These are phyloP conservation scores for Dendronephthya gigantea DNA, from an alignment of 64 coral and sea anemone species.

Conservation along the genomic window DNA sequence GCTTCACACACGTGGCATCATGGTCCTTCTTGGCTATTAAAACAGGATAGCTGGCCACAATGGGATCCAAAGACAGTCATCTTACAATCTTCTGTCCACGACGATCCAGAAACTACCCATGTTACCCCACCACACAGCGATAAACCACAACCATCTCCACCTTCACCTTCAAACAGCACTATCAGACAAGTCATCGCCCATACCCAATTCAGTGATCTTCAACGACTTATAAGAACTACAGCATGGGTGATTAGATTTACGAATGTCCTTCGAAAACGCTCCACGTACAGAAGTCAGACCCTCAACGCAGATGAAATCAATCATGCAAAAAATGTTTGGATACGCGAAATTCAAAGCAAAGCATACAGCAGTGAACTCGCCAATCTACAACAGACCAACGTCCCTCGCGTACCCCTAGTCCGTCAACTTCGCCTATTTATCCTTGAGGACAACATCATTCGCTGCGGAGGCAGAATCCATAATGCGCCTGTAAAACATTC, in stretches of 20 bases:
- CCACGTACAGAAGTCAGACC: neutral
- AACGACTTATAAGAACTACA: no score
- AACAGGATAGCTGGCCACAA: neutral
- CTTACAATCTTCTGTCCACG: no score
- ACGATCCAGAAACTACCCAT: neutral
- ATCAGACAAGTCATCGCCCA: neutral
- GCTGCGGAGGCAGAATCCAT: constrained; percentile 26
- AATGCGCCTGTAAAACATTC: neutral
- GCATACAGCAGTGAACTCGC: no score
- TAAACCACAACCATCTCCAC: no score
- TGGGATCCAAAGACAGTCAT: neutral
- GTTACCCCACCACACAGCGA: neutral
- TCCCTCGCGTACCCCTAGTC: neutral
- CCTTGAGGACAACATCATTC: neutral
- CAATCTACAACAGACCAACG: no score
- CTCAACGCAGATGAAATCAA: neutral
- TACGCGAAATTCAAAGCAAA: no score
- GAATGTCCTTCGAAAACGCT: neutral
- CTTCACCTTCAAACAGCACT: neutral
- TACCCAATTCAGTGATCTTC: neutral
- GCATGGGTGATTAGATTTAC: no score
- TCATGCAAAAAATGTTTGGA: neutral
- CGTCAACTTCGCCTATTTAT: neutral
- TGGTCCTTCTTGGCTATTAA: no score
- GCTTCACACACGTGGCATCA: no score